phyloP scores from a whole-genome alignment of 2,113 vertebrate genomes.

The Oryzias woworae region DNA sequence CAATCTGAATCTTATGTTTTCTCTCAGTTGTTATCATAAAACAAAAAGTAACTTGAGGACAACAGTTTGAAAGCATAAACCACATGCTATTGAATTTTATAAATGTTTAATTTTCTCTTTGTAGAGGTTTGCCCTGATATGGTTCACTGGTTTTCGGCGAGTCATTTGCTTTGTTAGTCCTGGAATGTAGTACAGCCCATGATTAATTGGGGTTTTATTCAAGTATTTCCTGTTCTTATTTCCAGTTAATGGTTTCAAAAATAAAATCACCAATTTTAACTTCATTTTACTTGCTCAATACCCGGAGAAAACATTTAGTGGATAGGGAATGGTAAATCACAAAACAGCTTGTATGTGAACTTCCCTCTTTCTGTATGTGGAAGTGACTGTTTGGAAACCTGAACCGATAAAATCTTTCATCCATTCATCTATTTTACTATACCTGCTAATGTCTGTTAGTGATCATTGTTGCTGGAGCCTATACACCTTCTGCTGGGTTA shows the following conservation, averaged over 20 bases:
- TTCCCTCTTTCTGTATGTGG: too few species aligned
- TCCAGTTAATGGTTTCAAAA: neutral
- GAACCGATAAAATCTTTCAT: too few species aligned
- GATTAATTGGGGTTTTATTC: neutral
- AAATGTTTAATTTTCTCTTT: slow-evolving; percentile 4
- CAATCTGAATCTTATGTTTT: neutral
- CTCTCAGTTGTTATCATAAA: neutral
- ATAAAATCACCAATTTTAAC: neutral
- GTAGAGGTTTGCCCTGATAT: neutral
- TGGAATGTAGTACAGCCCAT: neutral
- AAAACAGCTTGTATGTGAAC: too few species aligned
- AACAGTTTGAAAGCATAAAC: neutral
- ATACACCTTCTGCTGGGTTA: too few species aligned
- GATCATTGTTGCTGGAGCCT: too few species aligned
- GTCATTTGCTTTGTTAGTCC: neutral
- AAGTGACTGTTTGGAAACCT: too few species aligned
- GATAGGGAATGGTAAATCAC: too few species aligned
- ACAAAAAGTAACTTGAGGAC: neutral
- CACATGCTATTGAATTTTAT: slow-evolving; percentile 1
- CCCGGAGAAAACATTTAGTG: too few species aligned
- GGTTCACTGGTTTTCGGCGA: slow-evolving; percentile 3
- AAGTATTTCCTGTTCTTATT: neutral
- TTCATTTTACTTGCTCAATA: too few species aligned
- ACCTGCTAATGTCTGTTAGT: too few species aligned
- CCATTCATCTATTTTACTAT: too few species aligned